Base-by-base conservation (phyloP, 1,140 invertebrate genomes). In the Propsilocerus akamusi region DNA sequence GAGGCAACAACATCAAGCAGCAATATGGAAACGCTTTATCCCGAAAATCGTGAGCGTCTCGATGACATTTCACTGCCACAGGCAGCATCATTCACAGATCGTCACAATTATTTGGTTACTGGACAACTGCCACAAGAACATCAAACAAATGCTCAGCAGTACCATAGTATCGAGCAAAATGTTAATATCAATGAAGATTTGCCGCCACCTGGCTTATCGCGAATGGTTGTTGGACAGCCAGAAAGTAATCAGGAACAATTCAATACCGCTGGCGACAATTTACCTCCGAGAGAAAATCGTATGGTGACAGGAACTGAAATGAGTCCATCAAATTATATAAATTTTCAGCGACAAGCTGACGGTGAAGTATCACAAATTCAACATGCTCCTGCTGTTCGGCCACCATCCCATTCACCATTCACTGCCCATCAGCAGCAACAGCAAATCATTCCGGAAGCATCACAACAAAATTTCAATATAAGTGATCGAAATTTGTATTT, bases 81-180 rank as follows among this genome's bases (percentile, higher is more conserved):
- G 8, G 10, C 34, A 8, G 75, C 73, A 4, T 72, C 77, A 1
- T 73, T 72, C 51, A 77, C 75, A 62, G 77, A 80, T 56, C 67
- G 80, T 52, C 80, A 81, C 56, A 76, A 81, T 58, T 82, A 81
- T 62, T 61, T 82, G 50, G 78, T 81, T 64, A 82, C 79, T 6
- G 78, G 77, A 8, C 78, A 81, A 55, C 61, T 82, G 14, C 77
- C 76, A 3, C 74, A 74, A 56, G 68, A 67, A 4, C 69, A 71
- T 57, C n/a, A n/a, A n/a, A n/a, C n/a, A n/a, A n/a, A n/a, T 72
- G 65, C 52, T 56, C 59, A 12, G 68, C 51, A 69, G 69, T 55
- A 58, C 37, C 49, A 58, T 46, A 26, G 50, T 55, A 47, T 46
- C 46, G 25, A 46, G 22, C 23, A 50, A 51, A 30, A 28, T 34